These are phyloP conservation scores for Steinernema khuongi DNA, from an alignment of 1,140 invertebrate genomes.

Conservation along the genomic window DNA sequence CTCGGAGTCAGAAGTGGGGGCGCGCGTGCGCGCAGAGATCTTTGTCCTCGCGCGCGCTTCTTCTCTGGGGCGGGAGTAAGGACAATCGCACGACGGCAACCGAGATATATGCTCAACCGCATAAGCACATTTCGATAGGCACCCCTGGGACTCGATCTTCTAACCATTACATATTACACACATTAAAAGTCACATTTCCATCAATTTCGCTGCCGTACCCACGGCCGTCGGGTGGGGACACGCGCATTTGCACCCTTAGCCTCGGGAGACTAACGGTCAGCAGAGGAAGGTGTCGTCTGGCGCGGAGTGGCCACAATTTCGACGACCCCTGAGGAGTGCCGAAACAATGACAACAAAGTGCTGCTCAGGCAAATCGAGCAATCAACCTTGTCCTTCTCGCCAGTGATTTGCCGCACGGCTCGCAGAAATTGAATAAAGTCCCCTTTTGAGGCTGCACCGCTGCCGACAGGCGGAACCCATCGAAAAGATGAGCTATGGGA, in stretches of 20 bases:
- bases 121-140: slow-evolving; percentile 13
- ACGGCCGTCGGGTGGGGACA: background rate
- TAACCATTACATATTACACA: slow-evolving; percentile 17
- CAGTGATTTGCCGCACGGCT: background rate
- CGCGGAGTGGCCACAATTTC: too few species aligned
- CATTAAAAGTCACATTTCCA: slow-evolving; percentile 9
- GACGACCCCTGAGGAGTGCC: background rate
- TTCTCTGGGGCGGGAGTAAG: background rate
- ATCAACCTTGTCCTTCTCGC: slow-evolving; percentile 8
- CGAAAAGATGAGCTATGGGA: background rate
- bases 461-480: background rate
- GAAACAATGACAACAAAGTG: slow-evolving; percentile 10
- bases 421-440: background rate
- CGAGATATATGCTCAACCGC: slow-evolving; percentile 16
- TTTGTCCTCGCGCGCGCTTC: background rate
- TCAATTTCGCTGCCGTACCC: background rate
- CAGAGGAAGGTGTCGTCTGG: too few species aligned
- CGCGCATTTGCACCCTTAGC: too few species aligned
- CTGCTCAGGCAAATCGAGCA: background rate
- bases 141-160: background rate
- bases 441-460: background rate
- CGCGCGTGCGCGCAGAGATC: background rate
- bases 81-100: background rate
- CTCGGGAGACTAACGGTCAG: too few species aligned
- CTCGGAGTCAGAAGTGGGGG: background rate